Evolutionary conservation across 2,797 vertebrate species (phyloP), one percentile per base, ranked within the genome.

Genomic region (Orientallactaga sibirica): DNA sequence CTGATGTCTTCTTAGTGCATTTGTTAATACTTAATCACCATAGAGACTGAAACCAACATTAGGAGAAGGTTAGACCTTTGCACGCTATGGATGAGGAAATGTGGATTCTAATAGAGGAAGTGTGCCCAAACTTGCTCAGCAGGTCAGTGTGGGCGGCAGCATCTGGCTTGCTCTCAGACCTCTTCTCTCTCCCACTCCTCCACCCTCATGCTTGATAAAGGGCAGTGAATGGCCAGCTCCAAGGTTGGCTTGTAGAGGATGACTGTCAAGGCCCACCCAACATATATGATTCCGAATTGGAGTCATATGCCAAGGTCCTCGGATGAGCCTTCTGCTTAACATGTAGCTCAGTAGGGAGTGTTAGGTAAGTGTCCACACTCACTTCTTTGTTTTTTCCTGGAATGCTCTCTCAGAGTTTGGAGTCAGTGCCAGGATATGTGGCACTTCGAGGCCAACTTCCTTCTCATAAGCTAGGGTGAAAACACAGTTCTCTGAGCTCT

Each of bases 181-280:
- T 67, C 19, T 27, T 58, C 82, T 22, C 29, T 61, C 16, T 37
- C 83, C 18, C n/a, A 5, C 10, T 4, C 0, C 41, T 61, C 67
- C 37, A 0, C 15, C 43, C 7, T 0, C 6, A 29, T 18, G 16
- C 43, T 37, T 3, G 3, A 41, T 1, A 22, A 62, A 33, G 61
- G 24, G 52, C 29, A 20, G 85, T 29, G 22, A 7, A 24, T 29
- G 29, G 41, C 20, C 48, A 37, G 5, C 43, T 85, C 41, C 20
- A 43, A 67, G 55, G 41, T 67, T 10, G 19, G 78, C 52, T 24
- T 18, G 62, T 8, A 43, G 15, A 33, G 9, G 14, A 12, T 16
- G 5, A 0, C n/a, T 4, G 33, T 37, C 37, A 4, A 24, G 22
- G 27, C 24, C 11, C 18, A 5, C 4, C 18, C 61, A 29, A 18